Percentiles rank a stretch among this genome's conserved stretches.
Conservation (phyloP, 1,140 invertebrate genomes). For the Drosophila albomicans region DNA sequence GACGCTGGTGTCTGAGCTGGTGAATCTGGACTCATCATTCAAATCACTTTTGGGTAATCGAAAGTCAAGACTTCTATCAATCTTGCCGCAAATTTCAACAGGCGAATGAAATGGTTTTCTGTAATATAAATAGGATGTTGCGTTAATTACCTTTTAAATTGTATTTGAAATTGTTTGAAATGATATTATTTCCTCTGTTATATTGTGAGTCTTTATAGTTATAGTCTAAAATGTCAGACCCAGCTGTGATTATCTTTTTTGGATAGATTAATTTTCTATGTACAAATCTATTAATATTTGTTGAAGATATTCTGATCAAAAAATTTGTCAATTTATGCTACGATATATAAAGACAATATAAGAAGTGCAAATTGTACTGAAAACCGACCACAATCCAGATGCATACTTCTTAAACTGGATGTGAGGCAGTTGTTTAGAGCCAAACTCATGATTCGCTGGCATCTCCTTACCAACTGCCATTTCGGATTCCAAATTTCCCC, state of each 20-base stretch:
- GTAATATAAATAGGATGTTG: slow-evolving; percentile 10
- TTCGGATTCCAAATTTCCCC: neutral
- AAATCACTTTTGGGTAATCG: slow-evolving; percentile 35
- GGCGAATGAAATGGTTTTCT: slow-evolving; percentile 61
- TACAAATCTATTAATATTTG: no score
- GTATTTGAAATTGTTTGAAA: no score
- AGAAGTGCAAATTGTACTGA: slow-evolving; percentile 20
- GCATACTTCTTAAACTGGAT: slow-evolving; percentile 79
- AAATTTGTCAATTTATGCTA: no score
- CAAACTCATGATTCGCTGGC: slow-evolving; percentile 37
- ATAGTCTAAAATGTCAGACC: no score
- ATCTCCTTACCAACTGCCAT: slow-evolving; percentile 50
- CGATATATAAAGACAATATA: neutral
- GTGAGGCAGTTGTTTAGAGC: slow-evolving; percentile 48
- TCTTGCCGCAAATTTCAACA: slow-evolving; percentile 65
- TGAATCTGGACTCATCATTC: slow-evolving; percentile 21
- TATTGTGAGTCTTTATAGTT: no score
- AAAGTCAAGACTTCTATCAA: slow-evolving; percentile 62
- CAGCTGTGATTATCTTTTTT: no score
- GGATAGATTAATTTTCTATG: no score
- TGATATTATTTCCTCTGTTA: no score
- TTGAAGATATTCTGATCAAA: no score
- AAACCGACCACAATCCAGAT: slow-evolving; percentile 66
- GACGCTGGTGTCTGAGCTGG: slow-evolving; percentile 5
- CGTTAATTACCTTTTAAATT: neutral